phyloP scores from a whole-genome alignment of 2,113 vertebrate genomes.

The Thunnus thynnus region DNA sequence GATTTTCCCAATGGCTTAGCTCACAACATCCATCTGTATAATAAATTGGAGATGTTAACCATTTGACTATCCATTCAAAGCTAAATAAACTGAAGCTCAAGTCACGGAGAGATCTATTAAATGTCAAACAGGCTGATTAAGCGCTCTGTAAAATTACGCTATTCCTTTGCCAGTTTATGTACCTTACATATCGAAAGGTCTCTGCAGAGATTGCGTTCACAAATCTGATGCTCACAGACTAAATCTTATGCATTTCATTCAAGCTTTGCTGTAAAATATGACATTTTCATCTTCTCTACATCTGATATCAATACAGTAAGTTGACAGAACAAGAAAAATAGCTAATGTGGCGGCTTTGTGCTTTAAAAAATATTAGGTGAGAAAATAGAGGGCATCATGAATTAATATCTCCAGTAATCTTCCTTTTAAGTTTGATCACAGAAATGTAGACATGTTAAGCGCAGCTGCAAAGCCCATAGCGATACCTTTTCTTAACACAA shows the following conservation, averaged over 20 bases:
- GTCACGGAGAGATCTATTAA: slow-evolving; percentile 64
- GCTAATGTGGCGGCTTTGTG: slow-evolving; percentile 8
- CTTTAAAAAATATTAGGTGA: slow-evolving; percentile 30
- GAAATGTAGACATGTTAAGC: slow-evolving; percentile 45
- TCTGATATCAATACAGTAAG: slow-evolving; percentile 54
- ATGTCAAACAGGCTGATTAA: slow-evolving; percentile 72
- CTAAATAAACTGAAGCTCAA: slow-evolving; percentile 68
- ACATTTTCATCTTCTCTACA: slow-evolving; percentile 54
- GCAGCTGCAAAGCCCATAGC: slow-evolving; percentile 10
- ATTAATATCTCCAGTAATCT: slow-evolving; percentile 39
- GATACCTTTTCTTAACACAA: slow-evolving; percentile 36
- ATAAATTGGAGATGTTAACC: slow-evolving; percentile 68
- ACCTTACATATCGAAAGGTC: slow-evolving; percentile 51
- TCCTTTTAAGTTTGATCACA: slow-evolving; percentile 56
- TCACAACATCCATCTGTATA: slow-evolving; percentile 63
- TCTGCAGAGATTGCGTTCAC: slow-evolving; percentile 34
- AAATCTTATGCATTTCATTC: slow-evolving; percentile 46
- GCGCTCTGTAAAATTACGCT: slow-evolving; percentile 47
- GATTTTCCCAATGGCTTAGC: slow-evolving; percentile 57
- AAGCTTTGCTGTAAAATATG: slow-evolving; percentile 32
- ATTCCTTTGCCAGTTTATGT: slow-evolving; percentile 50
- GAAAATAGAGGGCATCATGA: slow-evolving; percentile 46
- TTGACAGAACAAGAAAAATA: slow-evolving; percentile 41
- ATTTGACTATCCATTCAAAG: slow-evolving; percentile 67
- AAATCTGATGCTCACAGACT: slow-evolving; percentile 46